phyloP scores from a whole-genome alignment of 1,140 invertebrate genomes.

The Bicyclus anynana region DNA sequence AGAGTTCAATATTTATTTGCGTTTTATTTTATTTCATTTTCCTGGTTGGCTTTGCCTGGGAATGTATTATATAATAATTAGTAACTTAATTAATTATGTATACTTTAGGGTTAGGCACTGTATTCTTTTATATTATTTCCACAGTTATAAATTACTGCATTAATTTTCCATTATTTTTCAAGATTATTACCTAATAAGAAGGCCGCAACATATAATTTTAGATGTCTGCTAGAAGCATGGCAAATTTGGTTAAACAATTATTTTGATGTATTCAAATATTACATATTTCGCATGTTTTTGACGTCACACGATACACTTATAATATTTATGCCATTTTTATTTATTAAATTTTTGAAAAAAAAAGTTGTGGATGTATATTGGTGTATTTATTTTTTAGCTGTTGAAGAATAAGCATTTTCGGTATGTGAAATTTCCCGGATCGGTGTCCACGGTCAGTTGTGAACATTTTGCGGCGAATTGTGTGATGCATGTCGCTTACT shows the following conservation, averaged over 20 bases:
- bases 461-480: constrained; percentile 56
- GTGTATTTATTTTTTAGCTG: constrained; percentile 76
- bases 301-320: constrained; percentile 6
- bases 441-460: constrained; percentile 73
- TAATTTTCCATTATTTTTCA: no score
- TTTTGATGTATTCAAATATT: not conserved
- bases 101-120: no score
- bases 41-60: no score
- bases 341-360: constrained; percentile 33
- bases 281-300: constrained; percentile 21
- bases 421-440: constrained; percentile 76
- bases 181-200: not conserved
- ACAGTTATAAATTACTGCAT: no score
- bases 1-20: no score
- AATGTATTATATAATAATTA: no score
- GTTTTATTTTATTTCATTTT: no score
- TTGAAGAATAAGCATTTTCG: constrained; percentile 77
- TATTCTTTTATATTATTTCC: no score
- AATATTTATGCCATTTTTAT: constrained; percentile 28
- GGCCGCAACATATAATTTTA: not conserved
- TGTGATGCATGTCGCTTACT: constrained; percentile 62
- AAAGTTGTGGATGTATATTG: constrained; percentile 64
- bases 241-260: constrained; percentile 1
- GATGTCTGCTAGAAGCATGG: constrained; percentile 10
- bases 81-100: no score